phyloP scores from a whole-genome alignment of 2,113 vertebrate genomes.

The Larimichthys polyactis region DNA sequence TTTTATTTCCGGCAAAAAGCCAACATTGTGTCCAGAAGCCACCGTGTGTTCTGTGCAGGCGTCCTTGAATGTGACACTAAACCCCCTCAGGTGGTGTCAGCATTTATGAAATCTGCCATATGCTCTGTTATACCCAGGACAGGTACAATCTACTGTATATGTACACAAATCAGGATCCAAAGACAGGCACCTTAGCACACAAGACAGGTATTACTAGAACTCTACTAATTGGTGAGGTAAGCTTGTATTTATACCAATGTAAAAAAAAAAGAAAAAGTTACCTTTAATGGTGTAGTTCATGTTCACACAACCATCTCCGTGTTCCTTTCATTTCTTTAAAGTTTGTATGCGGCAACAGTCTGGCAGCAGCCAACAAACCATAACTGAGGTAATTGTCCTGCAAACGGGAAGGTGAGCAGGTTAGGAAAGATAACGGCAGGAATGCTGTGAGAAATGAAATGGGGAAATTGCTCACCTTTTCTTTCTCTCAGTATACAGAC shows the following conservation, averaged over 20 bases:
- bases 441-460: conserved; percentile 5
- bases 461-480: neutral
- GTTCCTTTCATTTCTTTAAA: neutral
- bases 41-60: conserved; percentile 3
- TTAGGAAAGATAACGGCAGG: neutral
- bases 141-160: conserved; percentile 1
- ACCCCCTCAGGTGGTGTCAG: conserved; percentile 15
- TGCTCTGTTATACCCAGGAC: neutral
- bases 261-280: too few species aligned
- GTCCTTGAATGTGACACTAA: conserved; percentile 36
- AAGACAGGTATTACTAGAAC: neutral
- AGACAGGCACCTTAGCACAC: neutral
- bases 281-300: neutral
- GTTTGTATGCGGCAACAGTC: neutral
- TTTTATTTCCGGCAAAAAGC: neutral
- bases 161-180: neutral
- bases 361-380: conserved; percentile 1
- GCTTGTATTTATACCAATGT: neutral
- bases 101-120: conserved; percentile 15
- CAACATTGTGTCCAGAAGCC: neutral
- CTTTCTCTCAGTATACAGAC: neutral
- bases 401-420: conserved; percentile 8
- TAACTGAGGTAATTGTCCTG: conserved; percentile 7
- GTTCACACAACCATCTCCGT: neutral
- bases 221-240: neutral